A percentile compares a stretch with the other conserved stretches of the same genome.
phyloP scores from a whole-genome alignment of 2,797 vertebrate genomes.

The Heterohyrax brucei region DNA sequence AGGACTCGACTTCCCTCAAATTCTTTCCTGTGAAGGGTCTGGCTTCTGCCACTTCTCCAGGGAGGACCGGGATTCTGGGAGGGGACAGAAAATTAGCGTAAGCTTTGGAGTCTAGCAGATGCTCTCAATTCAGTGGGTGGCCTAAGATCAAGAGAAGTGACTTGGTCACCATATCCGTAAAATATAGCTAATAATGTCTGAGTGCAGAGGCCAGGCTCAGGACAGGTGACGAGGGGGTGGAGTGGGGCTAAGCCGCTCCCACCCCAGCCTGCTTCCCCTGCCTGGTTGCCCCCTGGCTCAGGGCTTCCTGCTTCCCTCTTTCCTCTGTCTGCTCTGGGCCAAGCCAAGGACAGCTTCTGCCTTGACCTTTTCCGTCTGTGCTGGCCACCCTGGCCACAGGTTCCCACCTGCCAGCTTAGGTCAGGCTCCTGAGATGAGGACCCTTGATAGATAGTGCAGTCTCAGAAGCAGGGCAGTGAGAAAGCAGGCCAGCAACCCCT shows the following conservation, averaged over 20 bases:
- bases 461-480: background rate
- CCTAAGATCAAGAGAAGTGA: background rate
- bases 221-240: accelerated
- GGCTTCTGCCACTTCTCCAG: background rate
- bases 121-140: background rate
- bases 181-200: background rate
- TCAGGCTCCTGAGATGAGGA: background rate
- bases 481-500: background rate
- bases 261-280: background rate
- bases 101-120: background rate
- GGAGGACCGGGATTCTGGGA: background rate
- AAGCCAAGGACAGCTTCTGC: no score
- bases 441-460: background rate
- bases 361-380: background rate
- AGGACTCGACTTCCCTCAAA: background rate
- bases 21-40: background rate
- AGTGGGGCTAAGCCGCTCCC: background rate
- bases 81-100: background rate
- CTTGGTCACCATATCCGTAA: background rate
- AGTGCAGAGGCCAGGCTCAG: background rate
- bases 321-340: background rate
- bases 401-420: background rate
- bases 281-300: background rate
- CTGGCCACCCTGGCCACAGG: background rate
- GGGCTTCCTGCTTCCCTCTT: background rate